A percentile compares a stretch with the other conserved stretches of the same genome.
phyloP scores from a whole-genome alignment of 2,888 invertebrate species.

The Neuroscelio doddi region DNA sequence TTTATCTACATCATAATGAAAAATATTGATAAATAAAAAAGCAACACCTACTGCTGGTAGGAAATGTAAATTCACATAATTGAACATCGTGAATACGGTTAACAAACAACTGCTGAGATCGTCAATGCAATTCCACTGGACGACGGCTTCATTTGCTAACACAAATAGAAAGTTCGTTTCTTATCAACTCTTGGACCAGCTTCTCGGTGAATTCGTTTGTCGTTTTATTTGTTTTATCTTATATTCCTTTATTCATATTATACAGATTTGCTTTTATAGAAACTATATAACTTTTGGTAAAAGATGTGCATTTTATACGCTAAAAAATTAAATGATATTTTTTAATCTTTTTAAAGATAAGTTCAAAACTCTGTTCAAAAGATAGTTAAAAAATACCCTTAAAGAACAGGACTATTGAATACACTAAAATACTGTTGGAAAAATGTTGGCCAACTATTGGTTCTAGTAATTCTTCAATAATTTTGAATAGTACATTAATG shows the following conservation, averaged over 20 bases:
- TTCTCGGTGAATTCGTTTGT: slow-evolving; percentile 6
- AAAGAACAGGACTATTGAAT: too few relatives aligned
- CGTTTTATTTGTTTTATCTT: slow-evolving; percentile 1
- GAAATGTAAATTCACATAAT: slow-evolving; percentile 43
- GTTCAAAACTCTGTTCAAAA: not conserved
- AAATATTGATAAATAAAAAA: slow-evolving; percentile 22
- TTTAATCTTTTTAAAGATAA: not conserved
- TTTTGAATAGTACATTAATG: too few relatives aligned
- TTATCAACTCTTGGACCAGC: slow-evolving; percentile 15
- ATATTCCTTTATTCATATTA: not conserved
- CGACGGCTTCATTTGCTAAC: slow-evolving; percentile 25
- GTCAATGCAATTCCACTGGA: slow-evolving; percentile 34
- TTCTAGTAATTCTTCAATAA: too few relatives aligned
- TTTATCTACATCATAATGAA: slow-evolving; percentile 41
- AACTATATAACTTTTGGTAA: not conserved
- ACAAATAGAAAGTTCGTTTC: slow-evolving; percentile 16
- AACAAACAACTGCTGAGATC: slow-evolving; percentile 36
- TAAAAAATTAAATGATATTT: too few relatives aligned
- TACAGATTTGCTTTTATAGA: not conserved
- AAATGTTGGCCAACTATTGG: too few relatives aligned
- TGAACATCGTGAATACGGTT: slow-evolving; percentile 24
- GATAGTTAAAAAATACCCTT: not conserved
- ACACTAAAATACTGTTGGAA: too few relatives aligned
- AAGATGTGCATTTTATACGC: not conserved
- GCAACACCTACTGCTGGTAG: slow-evolving; percentile 11